Base-by-base conservation (phyloP, 92 coral and sea anemone genomes). In the Porites evermanni region DNA sequence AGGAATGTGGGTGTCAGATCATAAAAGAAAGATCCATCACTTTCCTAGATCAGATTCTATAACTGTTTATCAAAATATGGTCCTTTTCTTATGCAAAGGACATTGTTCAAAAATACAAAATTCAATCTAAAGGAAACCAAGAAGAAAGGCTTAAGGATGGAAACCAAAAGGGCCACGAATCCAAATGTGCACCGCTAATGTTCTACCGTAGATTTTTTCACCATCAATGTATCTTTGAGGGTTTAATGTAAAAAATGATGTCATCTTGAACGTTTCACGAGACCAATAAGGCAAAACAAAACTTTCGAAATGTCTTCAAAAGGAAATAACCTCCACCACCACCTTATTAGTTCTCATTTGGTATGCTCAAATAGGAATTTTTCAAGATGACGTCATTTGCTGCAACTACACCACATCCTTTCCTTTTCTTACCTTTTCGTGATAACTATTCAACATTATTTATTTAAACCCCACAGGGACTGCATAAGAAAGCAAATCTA, bases 1-100 rank as follows among this genome's bases (percentile, higher is more conserved):
- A 77, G 69, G 81, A 77, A 77, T 77, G 81, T 77, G 81, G 81
- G 69, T 77, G 81, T 18, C 6, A 77, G 53, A 77, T 77, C 81
- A 24, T 69, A 59, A 59, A 77, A 59, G 69, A 56, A 77, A 77
- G 81, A 24, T 77, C 68, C 20, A 59, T 11, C 53, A 59, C 61
- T 59, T 77, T 77, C 70, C 81, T 77, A 8, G 68, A 77, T 17
- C 81, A 77, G 24, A 77, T 77, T 69, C 81, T 77, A 8, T 24
- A 53, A 59, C 69, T 77, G n/a, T 77, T 24, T 60, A 77, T 77
- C 81, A 77, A 77, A 77, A 60, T 77, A 77, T 53, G 81, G 8
- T 77, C 69, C 23, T 77, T 59, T 76, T 76, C 80, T 13, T 77
- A 77, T 77, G 81, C 81, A 77, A 59, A 77, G 81, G 54, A 77